Evolutionary conservation across 2,797 vertebrate genomes (phyloP), one percentile per base, ranked within the genome.

Genomic region (Alcedo atthis): DNA sequence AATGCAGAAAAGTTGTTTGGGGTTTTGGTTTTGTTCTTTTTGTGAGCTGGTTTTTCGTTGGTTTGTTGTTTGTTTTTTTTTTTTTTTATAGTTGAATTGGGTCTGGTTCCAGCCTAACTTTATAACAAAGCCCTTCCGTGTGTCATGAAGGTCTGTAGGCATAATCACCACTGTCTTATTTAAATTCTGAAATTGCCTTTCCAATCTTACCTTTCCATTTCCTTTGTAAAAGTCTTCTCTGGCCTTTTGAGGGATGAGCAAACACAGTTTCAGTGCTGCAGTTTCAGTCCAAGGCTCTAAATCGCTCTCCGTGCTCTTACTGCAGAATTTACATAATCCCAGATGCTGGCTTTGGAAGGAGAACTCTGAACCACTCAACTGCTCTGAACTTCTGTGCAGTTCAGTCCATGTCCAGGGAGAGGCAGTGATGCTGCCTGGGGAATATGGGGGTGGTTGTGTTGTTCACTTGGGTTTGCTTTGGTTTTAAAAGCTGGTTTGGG

Each of bases 131-230:
- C 59, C 40, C 24, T 83, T 81, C 59, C 83, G 32, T 66, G 58
- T 81, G 59, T 91, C 3, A 2, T 76, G 77, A 68, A 85, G 81
- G 73, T 24, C 77, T 86, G 89, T 88, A 92, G 75, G 33, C 59
- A 89, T 76, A 88, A 84, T 86, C 68, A 59, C 83, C 28, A 21
- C 58, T 55, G 89, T 48, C 67, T 91, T 64, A 82, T 88, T 94
- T 81, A 79, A 92, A 95, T 91, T 91, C 57, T 71, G 28, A 92
- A 93, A 95, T 85, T 81, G 33, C 92, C 67, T 96, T 96, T 96
- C 90, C 91, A 73, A 64, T 95, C 77, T 90, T 82, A 94, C 73
- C 81, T 88, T 93, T 89, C 84, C 25, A 63, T 86, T 93, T 93
- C 51, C 74, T 93, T 76, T 86, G 20, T 79, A 30, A 62, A 91